Percentiles rank a stretch among this genome's conserved stretches.
phyloP scores from a whole-genome alignment of 2,888 invertebrate genomes.

The Orthosia cruda region DNA sequence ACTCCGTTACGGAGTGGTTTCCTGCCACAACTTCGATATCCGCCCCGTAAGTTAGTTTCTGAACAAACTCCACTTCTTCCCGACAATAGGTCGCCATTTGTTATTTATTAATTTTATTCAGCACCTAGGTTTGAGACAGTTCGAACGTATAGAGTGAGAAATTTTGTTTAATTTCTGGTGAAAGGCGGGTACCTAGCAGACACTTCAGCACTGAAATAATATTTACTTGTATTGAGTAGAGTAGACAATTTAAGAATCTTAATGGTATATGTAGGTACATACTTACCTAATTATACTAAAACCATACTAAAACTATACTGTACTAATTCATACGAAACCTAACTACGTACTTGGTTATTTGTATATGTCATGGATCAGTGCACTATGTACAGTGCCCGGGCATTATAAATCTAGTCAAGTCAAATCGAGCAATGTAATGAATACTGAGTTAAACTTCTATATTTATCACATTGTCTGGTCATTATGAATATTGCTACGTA shows the following conservation, averaged over 20 bases:
- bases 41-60: constrained; percentile 65
- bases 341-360: no score
- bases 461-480: no score
- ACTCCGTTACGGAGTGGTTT: constrained; percentile 66
- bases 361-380: no score
- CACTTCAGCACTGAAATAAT: neutral
- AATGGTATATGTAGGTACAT: no score
- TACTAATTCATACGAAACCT: no score
- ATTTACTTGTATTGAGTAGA: neutral
- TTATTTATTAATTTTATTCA: constrained; percentile 66
- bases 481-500: no score
- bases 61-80: constrained; percentile 61
- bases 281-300: no score
- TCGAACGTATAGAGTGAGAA: constrained; percentile 14
- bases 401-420: no score
- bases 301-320: no score
- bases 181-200: neutral
- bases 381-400: no score
- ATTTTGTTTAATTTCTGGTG: constrained; percentile 20
- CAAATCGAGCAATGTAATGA: no score
- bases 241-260: neutral
- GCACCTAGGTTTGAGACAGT: constrained; percentile 19
- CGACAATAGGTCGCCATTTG: constrained; percentile 59
- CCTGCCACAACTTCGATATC: constrained; percentile 68
- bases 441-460: no score